phyloP scores from a whole-genome alignment of 2,113 vertebrate species.

The Leptobrachium leishanense region DNA sequence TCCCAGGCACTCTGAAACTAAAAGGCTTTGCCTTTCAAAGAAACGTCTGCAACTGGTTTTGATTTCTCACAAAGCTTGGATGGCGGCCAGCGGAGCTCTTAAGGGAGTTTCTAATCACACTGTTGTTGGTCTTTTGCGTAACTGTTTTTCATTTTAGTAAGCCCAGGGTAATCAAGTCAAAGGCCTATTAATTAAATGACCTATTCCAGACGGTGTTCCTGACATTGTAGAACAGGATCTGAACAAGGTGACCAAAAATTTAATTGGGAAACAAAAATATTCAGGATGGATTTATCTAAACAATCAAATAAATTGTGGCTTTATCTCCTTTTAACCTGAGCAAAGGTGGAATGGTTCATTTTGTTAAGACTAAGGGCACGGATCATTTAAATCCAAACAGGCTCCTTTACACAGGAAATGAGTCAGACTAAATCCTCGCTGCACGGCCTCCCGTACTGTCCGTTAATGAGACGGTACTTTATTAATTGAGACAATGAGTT shows the following conservation, averaged over 20 bases:
- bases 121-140: slow-evolving; percentile 57
- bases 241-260: slow-evolving; percentile 48
- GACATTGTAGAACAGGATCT: slow-evolving; percentile 58
- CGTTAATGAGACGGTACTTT: slow-evolving; percentile 20
- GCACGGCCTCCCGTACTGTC: slow-evolving; percentile 22
- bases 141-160: slow-evolving; percentile 70
- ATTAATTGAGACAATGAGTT: not conserved
- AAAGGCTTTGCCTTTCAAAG: slow-evolving; percentile 34
- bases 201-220: slow-evolving; percentile 54
- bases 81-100: slow-evolving; percentile 58
- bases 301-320: slow-evolving; percentile 48
- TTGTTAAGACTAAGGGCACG: slow-evolving; percentile 49
- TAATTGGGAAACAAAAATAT: slow-evolving; percentile 14
- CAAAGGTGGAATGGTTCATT: slow-evolving; percentile 53
- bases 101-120: slow-evolving; percentile 63
- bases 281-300: slow-evolving; percentile 33
- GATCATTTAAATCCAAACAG: slow-evolving; percentile 47
- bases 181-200: slow-evolving; percentile 65
- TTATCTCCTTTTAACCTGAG: slow-evolving; percentile 31
- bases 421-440: slow-evolving; percentile 44
- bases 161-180: slow-evolving; percentile 64
- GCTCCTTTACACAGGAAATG: slow-evolving; percentile 61
- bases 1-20: not conserved
- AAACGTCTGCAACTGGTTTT: slow-evolving; percentile 59
- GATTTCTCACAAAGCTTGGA: slow-evolving; percentile 60